Conservation (phyloP, 2,113 vertebrate genomes). For the Paralichthys olivaceus region DNA sequence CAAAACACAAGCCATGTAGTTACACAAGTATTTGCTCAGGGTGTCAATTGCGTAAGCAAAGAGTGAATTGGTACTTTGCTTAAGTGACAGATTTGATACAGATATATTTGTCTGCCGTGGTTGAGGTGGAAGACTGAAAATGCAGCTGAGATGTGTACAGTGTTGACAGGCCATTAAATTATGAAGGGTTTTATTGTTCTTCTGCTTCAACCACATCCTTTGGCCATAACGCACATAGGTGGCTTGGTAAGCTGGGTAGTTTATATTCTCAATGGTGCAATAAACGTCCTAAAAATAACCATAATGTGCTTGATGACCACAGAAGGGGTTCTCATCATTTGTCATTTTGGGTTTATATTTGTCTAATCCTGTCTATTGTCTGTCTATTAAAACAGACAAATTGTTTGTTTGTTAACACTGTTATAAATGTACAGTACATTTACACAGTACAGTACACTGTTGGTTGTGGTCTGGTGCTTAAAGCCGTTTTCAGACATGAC, state of each 20-base stretch:
- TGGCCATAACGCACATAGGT: background rate
- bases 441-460: too few species aligned
- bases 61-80: background rate
- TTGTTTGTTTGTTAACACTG: too few species aligned
- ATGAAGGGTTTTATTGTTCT: background rate
- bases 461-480: too few species aligned
- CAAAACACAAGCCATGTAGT: background rate
- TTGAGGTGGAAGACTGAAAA: background rate
- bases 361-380: too few species aligned
- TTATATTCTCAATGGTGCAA: conserved; percentile 30
- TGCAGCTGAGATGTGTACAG: background rate
- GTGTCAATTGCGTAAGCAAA: background rate
- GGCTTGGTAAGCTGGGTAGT: background rate
- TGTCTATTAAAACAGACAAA: too few species aligned
- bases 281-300: conserved; percentile 21
- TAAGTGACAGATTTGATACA: background rate
- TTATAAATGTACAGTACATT: too few species aligned
- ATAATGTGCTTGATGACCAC: background rate
- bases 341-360: too few species aligned
- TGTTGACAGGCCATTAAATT: background rate
- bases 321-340: background rate
- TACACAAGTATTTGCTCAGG: background rate
- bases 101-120: background rate
- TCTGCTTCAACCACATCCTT: background rate
- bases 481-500: too few species aligned